phyloP scores from a whole-genome alignment of 2,113 vertebrate species.

The Neodontobutis hainanensis region DNA sequence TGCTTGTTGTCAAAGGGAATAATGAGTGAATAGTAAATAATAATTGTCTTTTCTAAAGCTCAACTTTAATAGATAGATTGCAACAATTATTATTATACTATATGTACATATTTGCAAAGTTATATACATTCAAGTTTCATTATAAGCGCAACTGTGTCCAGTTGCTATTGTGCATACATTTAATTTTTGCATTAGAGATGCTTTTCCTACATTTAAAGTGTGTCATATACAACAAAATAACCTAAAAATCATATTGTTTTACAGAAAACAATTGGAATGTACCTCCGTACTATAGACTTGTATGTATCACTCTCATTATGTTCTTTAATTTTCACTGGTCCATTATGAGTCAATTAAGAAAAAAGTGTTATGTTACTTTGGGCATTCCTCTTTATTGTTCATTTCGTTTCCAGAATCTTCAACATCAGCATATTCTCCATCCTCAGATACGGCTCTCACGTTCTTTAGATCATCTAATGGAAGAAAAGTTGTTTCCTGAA shows the following conservation, averaged over 20 bases:
- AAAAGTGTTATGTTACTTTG: background rate
- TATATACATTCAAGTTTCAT: slow-evolving; percentile 65
- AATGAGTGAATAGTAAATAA: slow-evolving; percentile 9
- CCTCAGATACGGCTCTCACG: slow-evolving; percentile 56
- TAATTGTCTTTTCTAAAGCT: slow-evolving; percentile 29
- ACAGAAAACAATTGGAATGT: too few relatives aligned
- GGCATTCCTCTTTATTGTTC: background rate
- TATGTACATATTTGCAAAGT: background rate
- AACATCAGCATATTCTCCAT: slow-evolving; percentile 66
- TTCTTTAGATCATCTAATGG: slow-evolving; percentile 40
- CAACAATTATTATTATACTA: slow-evolving; percentile 9
- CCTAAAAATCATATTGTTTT: too few relatives aligned
- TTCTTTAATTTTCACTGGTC: background rate
- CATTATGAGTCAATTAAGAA: too few relatives aligned
- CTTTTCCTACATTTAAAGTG: background rate
- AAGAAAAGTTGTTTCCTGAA: slow-evolving; percentile 15
- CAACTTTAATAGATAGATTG: background rate
- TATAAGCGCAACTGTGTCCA: slow-evolving; percentile 10
- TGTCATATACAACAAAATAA: too few relatives aligned
- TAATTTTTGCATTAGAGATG: slow-evolving; percentile 15
- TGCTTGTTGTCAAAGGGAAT: slow-evolving; percentile 11
- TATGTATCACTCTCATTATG: too few relatives aligned
- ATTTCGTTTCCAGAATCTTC: slow-evolving; percentile 77
- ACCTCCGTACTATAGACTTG: too few relatives aligned
- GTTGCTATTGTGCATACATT: slow-evolving; percentile 24